Evolutionary conservation across 2,797 vertebrate species (phyloP).

Genomic region (Kryptopterus vitreolus): DNA sequence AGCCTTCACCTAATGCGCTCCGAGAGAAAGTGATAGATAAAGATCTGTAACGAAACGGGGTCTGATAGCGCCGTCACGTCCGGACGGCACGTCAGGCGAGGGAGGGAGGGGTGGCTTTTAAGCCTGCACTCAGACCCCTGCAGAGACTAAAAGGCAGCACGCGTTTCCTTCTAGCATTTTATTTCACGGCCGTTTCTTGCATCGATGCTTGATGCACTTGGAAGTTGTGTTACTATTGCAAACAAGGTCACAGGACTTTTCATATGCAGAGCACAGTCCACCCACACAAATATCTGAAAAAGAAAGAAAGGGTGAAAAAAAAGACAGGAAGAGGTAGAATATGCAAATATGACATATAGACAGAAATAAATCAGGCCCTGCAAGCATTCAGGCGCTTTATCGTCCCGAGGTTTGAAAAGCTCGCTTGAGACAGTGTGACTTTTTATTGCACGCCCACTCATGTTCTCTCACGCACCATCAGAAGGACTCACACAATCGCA

Average conservation of each 20-base stretch:
- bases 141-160: slow-evolving; percentile 25
- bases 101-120: slow-evolving; percentile 56
- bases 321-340: slow-evolving; percentile 22
- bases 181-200: not conserved
- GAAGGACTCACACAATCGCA: slow-evolving; percentile 32
- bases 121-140: slow-evolving; percentile 32
- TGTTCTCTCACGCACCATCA: slow-evolving; percentile 51
- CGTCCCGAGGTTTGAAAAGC: slow-evolving; percentile 44
- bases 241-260: slow-evolving; percentile 16
- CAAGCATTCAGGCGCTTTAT: slow-evolving; percentile 47
- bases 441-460: slow-evolving; percentile 51
- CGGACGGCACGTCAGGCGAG: slow-evolving; percentile 50
- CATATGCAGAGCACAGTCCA: slow-evolving; percentile 12
- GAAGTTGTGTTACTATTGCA: not conserved
- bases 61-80: slow-evolving; percentile 66
- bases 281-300: slow-evolving; percentile 7
- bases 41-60: slow-evolving; percentile 72
- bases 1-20: slow-evolving; percentile 44
- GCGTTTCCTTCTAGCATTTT: slow-evolving; percentile 8
- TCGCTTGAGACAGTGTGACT: slow-evolving; percentile 43
- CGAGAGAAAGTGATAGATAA: slow-evolving; percentile 70
- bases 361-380: slow-evolving; percentile 52
- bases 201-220: not conserved
- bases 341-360: slow-evolving; percentile 52
- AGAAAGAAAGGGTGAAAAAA: not conserved